Evolutionary conservation across 1,140 invertebrate species (phyloP).

Genomic region (Anagrus nilaparvatae): DNA sequence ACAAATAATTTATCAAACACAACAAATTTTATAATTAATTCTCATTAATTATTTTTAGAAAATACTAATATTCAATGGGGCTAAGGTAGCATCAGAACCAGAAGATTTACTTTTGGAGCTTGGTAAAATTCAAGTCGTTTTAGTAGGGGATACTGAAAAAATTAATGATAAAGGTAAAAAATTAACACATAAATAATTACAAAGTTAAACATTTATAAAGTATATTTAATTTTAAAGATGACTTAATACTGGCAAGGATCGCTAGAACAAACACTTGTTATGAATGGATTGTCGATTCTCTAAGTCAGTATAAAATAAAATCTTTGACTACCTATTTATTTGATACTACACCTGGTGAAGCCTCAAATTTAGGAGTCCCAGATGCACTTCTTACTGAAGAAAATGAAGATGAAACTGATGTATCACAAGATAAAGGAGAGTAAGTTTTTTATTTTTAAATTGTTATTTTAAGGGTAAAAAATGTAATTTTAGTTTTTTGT

Average conservation of each 20-base stretch:
- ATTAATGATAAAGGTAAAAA: conserved; percentile 1
- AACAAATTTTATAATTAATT: neutral
- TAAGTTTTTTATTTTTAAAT: no score
- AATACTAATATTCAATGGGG: conserved; percentile 5
- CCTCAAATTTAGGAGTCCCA: conserved; percentile 14
- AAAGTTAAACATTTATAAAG: neutral
- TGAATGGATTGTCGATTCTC: conserved; percentile 30
- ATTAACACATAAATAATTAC: neutral
- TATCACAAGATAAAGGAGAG: neutral
- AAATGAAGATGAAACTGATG: conserved; percentile 13
- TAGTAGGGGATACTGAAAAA: no score
- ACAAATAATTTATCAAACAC: neutral
- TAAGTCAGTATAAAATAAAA: conserved; percentile 27
- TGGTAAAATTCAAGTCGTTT: no score
- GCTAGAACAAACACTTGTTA: conserved; percentile 2
- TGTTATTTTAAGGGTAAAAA: no score
- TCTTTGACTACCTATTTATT: conserved; percentile 21
- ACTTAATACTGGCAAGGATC: neutral
- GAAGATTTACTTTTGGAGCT: no score
- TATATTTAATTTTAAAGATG: conserved; percentile 3
- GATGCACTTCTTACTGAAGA: conserved; percentile 19
- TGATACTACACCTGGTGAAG: conserved; percentile 13
- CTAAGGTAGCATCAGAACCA: neutral
- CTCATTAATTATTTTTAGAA: conserved; percentile 4
- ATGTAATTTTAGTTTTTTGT: no score